phyloP scores from a whole-genome alignment of 2,113 vertebrate genomes.

The Hemibagrus wyckioides region DNA sequence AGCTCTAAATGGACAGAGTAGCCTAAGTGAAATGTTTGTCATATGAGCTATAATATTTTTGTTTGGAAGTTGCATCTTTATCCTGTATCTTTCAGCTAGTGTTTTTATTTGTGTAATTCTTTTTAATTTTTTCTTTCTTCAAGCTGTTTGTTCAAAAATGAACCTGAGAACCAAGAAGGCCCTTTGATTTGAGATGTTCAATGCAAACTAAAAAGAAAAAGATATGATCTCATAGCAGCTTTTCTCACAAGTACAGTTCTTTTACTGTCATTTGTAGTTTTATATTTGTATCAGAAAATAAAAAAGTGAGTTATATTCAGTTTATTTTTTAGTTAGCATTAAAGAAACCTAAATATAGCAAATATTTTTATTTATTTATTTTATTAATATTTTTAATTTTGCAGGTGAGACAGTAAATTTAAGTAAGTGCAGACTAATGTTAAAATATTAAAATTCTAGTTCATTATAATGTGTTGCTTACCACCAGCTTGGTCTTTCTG shows the following conservation, averaged over 20 bases:
- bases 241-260: not conserved
- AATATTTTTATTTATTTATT: no score
- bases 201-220: not conserved
- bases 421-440: no score
- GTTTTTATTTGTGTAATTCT: not conserved
- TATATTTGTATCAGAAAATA: no score
- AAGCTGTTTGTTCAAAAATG: constrained; percentile 13
- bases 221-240: not conserved
- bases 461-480: no score
- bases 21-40: constrained; percentile 12
- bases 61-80: not conserved
- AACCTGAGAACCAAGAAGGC: constrained; percentile 21
- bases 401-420: no score
- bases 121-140: not conserved
- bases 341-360: no score
- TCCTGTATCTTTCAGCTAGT: not conserved
- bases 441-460: no score
- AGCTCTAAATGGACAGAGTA: constrained; percentile 51
- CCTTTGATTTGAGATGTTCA: constrained; percentile 34
- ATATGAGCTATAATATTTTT: not conserved
- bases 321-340: no score
- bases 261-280: not conserved
- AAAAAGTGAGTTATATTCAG: no score
- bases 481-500: no score
- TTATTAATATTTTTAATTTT: no score